Base-by-base conservation (phyloP, 2,888 invertebrate genomes). In the Eupithecia vulgata region DNA sequence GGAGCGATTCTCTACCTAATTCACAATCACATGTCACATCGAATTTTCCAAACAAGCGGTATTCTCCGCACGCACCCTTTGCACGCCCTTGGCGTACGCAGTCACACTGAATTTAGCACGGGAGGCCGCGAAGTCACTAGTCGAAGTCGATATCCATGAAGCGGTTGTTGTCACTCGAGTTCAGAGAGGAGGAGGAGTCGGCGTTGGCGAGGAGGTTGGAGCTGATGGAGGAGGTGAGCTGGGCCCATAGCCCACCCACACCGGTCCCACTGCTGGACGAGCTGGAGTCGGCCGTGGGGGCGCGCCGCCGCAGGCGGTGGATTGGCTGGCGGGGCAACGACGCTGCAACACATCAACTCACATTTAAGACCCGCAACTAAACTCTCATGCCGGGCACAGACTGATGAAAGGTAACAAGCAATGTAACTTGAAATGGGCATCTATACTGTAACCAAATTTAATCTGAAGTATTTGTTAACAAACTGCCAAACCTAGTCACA, bases 81-180 rank as follows among this genome's bases (percentile, higher is more conserved):
- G 7, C 57, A 37, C 37, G 48, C 69, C 35, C 21, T 3, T 15
- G 40, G 35, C 61, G 45, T 69, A n/a, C 40, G 37, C 10, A 52
- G n/a, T 70, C 40, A 40, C 65, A 65, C 40, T 40, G 65, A 64
- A 64, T 64, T 64, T 64, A 64, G 37, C 37, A 37, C 25, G 40
- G 12, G 21, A 13, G 42, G 61, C 42, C 70, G 34, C 15, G 15
- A 17, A 6, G 10, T 42, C 52, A 40, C 80, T 93, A 94, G 79
- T 94, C 94, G 83, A 86, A 94, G 84, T 95, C 95, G 69, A 94
- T 90, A 87, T 94, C 94, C 90, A 94, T 94, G 85, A 94, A 80
- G 66, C 74, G 65, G 65, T 40, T 64, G 8, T n/a, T 91, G 87
- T 91, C 91, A 80, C 81, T 81, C 79, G 82, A 82, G 72, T 77